Percentiles rank a stretch among this genome's conserved stretches.
These are phyloP conservation scores for Ectemnius continuus DNA, from an alignment of 2,888 invertebrate genomes.

Conservation along the genomic window DNA sequence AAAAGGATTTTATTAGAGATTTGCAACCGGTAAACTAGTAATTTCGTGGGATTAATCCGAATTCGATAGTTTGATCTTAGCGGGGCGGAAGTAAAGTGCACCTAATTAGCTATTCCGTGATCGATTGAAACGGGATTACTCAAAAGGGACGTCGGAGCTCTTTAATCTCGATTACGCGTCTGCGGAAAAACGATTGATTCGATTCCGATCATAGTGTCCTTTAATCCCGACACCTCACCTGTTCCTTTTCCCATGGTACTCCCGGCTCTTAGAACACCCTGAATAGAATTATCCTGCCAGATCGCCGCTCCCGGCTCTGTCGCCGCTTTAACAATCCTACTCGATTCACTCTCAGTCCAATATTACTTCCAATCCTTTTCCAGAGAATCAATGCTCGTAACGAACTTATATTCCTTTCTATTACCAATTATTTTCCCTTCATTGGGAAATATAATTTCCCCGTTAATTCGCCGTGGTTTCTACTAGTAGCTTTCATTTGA, in stretches of 20 bases:
- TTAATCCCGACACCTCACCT: slow-evolving; percentile 18
- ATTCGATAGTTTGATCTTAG: background rate
- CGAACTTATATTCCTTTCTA: too few species aligned
- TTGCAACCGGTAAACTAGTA: background rate
- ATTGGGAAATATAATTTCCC: too few species aligned
- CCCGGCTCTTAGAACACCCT: background rate
- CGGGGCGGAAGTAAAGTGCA: too few species aligned
- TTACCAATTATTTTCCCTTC: too few species aligned
- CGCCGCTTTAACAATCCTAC: slow-evolving; percentile 5
- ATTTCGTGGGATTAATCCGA: background rate
- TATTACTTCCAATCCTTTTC: too few species aligned
- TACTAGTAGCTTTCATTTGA: too few species aligned
- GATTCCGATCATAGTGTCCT: slow-evolving; percentile 5
- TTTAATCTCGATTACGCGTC: slow-evolving; percentile 18
- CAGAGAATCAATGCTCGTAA: too few species aligned
- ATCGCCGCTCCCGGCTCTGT: background rate
- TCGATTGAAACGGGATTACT: background rate
- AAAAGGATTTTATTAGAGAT: background rate
- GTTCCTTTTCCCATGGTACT: slow-evolving; percentile 17
- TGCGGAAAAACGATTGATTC: slow-evolving; percentile 12
- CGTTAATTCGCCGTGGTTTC: too few species aligned
- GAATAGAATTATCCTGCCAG: slow-evolving; percentile 1
- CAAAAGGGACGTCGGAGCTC: background rate
- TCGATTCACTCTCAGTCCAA: too few species aligned
- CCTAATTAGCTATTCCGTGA: background rate